Percentiles rank a stretch among this genome's conserved stretches.
Conservation (phyloP, 2,888 invertebrate species). For the Tridacna crocea region DNA sequence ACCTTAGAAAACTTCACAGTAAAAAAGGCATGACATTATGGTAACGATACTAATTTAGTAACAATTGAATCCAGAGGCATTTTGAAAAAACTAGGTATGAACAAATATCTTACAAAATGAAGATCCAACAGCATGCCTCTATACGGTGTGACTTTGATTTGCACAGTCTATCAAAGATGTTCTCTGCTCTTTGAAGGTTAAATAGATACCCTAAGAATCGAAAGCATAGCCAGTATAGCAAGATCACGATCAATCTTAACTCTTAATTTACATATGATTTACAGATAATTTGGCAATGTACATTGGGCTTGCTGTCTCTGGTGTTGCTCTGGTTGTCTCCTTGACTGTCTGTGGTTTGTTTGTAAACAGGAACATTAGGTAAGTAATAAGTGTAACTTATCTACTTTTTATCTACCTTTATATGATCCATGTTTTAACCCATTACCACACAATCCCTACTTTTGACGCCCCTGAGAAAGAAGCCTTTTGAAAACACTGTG, state of each 20-base stretch:
- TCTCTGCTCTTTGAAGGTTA: too few relatives aligned
- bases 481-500: too few relatives aligned
- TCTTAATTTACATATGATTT: background rate
- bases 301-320: background rate
- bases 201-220: too few relatives aligned
- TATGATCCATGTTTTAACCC: too few relatives aligned
- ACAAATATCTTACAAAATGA: background rate
- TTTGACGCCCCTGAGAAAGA: too few relatives aligned
- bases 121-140: background rate
- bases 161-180: background rate
- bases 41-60: too few relatives aligned
- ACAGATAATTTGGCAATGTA: background rate
- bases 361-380: background rate
- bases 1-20: too few relatives aligned
- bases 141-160: background rate
- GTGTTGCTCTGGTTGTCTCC: background rate
- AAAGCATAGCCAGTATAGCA: too few relatives aligned
- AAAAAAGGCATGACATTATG: too few relatives aligned
- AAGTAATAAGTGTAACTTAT: background rate
- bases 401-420: too few relatives aligned
- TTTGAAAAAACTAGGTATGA: background rate
- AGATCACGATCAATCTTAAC: background rate
- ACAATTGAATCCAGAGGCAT: too few relatives aligned
- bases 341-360: background rate
- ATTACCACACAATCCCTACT: too few relatives aligned